Conservation (phyloP, 2,797 vertebrate species). For the Distichodus sexfasciatus region DNA sequence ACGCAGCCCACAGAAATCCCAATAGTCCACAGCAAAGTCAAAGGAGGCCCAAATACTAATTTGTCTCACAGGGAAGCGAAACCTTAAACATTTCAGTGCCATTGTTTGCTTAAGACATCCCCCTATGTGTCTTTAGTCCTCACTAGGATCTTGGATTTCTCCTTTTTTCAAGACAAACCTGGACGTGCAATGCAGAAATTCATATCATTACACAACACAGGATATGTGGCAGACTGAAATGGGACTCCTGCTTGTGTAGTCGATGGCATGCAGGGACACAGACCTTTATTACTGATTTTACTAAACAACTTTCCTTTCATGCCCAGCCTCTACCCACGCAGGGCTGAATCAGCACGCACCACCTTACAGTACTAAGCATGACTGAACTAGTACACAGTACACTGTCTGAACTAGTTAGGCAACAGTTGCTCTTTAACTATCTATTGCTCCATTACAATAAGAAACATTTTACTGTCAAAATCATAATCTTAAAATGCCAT, state of each 20-base stretch:
- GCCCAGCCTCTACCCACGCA: conserved; percentile 13
- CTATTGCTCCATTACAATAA: too few species aligned
- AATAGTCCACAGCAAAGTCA: conserved; percentile 44
- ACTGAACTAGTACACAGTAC: not conserved
- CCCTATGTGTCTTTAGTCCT: not conserved
- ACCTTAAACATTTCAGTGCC: conserved; percentile 18
- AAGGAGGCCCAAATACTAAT: conserved; percentile 49
- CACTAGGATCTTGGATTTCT: not conserved
- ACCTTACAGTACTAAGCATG: conserved; percentile 8
- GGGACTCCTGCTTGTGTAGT: not conserved
- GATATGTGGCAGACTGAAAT: not conserved
- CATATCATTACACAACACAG: not conserved
- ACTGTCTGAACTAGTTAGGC: not conserved
- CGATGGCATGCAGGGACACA: conserved; percentile 2
- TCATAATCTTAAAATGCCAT: too few species aligned
- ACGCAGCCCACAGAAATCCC: conserved; percentile 42
- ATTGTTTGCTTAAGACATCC: conserved; percentile 28
- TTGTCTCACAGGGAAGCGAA: conserved; percentile 47
- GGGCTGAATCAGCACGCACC: conserved; percentile 1
- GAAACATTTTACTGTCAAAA: too few species aligned
- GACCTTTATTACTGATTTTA: not conserved
- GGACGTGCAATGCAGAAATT: not conserved
- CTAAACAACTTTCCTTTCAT: not conserved
- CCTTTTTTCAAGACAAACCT: not conserved
- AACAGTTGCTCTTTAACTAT: too few species aligned